Evolutionary conservation across 1,140 invertebrate genomes (phyloP), one percentile per base, ranked within the genome.

Genomic region (Rhagoletis zephyria): DNA sequence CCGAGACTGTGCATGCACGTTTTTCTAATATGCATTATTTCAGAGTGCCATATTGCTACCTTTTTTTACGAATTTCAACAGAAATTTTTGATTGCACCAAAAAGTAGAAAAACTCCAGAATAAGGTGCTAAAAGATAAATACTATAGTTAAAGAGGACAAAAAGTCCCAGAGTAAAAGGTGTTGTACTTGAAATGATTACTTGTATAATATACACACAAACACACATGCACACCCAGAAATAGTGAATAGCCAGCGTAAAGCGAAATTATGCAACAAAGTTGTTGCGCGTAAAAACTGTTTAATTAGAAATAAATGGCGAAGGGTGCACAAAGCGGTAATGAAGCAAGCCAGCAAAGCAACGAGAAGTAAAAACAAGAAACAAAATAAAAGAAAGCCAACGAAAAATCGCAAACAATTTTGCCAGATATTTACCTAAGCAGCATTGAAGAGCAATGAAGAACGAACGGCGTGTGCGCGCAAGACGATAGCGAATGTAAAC

Each of bases 251-350:
- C 5, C 6, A 30, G 3, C n/a, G 48, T 4, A 56, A 9, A 40
- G 67, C 40, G 67, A 45, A 81, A 81, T 81, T 81, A 19, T 19
- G 74, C 74, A 81, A 81, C 74, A 81, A 81, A 81, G 74, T 81
- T 56, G 48, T 7, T 14, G 67, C 30, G 30, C 40, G 12, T 19
- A 77, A 77, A 70, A 77, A n/a, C 74, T 77, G 48, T 30, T 81
- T 81, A 81, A 81, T 81, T 81, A 81, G 45, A 81, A 81, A 81
- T 81, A 81, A 81, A 81, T 81, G 48, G 48, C n/a, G 74, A 81
- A 56, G 2, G 74, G 74, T 81, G 74, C 30, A 9, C 48, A 30
- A 12, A n/a, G 48, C 7, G 16, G n/a, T 81, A 81, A 81, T 56
- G 74, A 56, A 81, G 48, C n/a, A 56, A 56, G 4, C 6, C 2